Percentiles rank a stretch among this genome's conserved stretches.
Evolutionary conservation across 1,140 invertebrate genomes (phyloP).

Genomic region (Temnothorax curvispinosus): DNA sequence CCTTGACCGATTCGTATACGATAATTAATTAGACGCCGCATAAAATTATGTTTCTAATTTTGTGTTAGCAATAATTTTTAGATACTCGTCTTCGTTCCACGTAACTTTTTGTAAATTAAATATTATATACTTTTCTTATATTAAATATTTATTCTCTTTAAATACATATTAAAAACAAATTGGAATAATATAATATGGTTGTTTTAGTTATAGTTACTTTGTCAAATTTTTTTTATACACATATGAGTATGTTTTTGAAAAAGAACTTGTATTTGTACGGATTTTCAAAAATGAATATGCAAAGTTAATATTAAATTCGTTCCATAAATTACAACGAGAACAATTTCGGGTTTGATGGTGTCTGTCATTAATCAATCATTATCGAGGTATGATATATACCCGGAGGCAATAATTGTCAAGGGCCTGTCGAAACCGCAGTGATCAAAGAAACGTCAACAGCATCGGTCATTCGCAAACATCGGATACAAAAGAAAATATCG

Average conservation of each 20-base stretch:
- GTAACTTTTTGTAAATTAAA: constrained; percentile 4
- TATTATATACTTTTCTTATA: not conserved
- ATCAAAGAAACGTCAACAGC: constrained; percentile 48
- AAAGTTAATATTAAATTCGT: not conserved
- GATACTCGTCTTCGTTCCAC: not conserved
- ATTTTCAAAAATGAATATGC: not conserved
- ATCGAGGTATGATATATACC: constrained; percentile 16
- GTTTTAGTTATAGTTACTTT: not conserved
- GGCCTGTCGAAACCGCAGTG: constrained; percentile 28
- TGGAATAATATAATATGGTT: not conserved
- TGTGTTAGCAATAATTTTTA: not conserved
- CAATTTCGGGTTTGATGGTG: not conserved
- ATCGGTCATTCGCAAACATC: constrained; percentile 12
- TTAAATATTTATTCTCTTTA: not conserved
- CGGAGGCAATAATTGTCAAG: constrained; percentile 44
- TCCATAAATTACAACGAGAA: not conserved
- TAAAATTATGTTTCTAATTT: not conserved
- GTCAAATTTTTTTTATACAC: not conserved
- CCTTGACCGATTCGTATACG: not conserved
- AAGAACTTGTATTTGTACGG: not conserved
- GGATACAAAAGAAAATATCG: constrained; percentile 28
- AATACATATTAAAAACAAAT: not conserved
- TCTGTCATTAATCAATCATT: constrained; percentile 10
- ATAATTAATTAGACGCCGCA: not conserved
- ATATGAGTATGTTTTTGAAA: not conserved